phyloP scores from a whole-genome alignment of 2,797 vertebrate species.

The Schizothorax lantsangensis region DNA sequence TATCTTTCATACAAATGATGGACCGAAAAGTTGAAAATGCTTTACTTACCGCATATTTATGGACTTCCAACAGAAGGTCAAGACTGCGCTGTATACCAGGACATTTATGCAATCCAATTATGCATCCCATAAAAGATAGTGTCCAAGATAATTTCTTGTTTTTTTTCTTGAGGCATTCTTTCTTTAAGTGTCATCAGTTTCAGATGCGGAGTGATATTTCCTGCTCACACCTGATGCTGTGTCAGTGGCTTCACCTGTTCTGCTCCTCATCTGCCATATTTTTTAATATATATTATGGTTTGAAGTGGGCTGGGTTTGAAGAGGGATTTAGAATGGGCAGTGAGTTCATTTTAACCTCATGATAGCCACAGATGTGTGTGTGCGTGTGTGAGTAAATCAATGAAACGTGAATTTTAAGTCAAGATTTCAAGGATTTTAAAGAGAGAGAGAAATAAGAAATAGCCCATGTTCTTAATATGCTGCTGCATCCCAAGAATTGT shows the following conservation, averaged over 20 bases:
- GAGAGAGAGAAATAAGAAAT: neutral
- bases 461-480: neutral
- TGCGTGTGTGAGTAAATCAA: neutral
- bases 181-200: neutral
- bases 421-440: neutral
- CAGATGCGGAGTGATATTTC: neutral
- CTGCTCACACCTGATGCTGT: constrained; percentile 12
- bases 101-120: neutral
- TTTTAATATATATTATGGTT: neutral
- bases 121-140: neutral
- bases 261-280: neutral
- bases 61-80: neutral
- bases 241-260: constrained; percentile 8
- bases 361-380: neutral
- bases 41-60: neutral
- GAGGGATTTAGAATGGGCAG: constrained; percentile 1
- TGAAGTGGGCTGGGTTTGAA: constrained; percentile 16
- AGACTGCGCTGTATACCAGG: neutral
- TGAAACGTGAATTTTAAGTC: neutral
- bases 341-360: constrained; percentile 27
- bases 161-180: neutral
- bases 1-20: neutral
- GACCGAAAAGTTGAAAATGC: neutral
- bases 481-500: neutral
- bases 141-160: neutral